Evolutionary conservation across 1,140 invertebrate species (phyloP).

Genomic region (Probaryconus sp.): DNA sequence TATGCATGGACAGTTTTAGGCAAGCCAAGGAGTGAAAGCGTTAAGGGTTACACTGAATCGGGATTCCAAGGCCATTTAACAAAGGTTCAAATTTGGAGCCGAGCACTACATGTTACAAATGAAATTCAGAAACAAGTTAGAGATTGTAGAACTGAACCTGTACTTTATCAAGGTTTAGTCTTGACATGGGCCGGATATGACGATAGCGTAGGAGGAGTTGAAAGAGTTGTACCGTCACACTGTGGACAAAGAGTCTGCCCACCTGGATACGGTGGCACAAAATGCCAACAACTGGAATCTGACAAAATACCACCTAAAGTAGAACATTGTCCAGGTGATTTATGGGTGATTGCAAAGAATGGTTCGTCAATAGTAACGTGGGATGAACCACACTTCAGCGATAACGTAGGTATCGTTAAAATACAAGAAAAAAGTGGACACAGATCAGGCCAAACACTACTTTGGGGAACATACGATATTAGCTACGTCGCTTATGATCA

Average conservation of each 20-base stretch:
- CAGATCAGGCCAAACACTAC: constrained; percentile 91
- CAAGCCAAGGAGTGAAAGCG: constrained; percentile 87
- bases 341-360: constrained; percentile 95
- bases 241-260: constrained; percentile 93
- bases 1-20: constrained; percentile 95
- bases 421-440: constrained; percentile 92
- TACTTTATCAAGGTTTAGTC: constrained; percentile 90
- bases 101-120: constrained; percentile 91
- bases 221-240: constrained; percentile 92
- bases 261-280: constrained; percentile 88
- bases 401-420: constrained; percentile 89
- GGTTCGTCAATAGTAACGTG: constrained; percentile 94
- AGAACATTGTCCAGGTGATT: constrained; percentile 93
- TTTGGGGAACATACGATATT: constrained; percentile 95
- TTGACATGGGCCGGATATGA: constrained; percentile 97
- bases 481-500: constrained; percentile 96
- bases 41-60: constrained; percentile 87
- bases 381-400: constrained; percentile 95
- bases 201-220: constrained; percentile 91
- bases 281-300: constrained; percentile 90
- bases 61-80: constrained; percentile 97
- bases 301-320: constrained; percentile 92
- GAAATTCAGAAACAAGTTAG: constrained; percentile 96
- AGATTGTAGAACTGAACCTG: constrained; percentile 93
- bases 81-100: constrained; percentile 96